Evolutionary conservation across 1,140 invertebrate genomes (phyloP), one percentile per base, ranked within the genome.

Genomic region (Nilaparvata lugens): DNA sequence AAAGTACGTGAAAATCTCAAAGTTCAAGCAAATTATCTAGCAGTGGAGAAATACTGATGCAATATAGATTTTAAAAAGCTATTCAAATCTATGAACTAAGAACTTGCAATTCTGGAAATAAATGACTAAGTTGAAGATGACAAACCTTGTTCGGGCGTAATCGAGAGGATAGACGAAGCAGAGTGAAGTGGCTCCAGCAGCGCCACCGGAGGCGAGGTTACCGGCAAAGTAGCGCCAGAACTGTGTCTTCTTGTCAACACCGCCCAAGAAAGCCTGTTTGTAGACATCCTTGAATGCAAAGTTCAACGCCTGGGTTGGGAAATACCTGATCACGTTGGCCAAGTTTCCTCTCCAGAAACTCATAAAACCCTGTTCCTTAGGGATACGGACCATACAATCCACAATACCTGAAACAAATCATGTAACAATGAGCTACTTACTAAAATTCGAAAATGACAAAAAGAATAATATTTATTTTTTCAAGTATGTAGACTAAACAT

Each of bases 91-190:
- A n/a, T n/a, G n/a, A n/a, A n/a, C n/a, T n/a, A n/a, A n/a, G n/a
- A n/a, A n/a, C n/a, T n/a, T n/a, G n/a, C n/a, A n/a, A n/a, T n/a
- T n/a, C n/a, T n/a, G n/a, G n/a, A n/a, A n/a, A n/a, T n/a, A n/a
- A n/a, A n/a, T n/a, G n/a, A n/a, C n/a, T n/a, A n/a, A n/a, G n/a
- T n/a, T n/a, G n/a, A n/a, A n/a, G n/a, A n/a, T n/a, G 9, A 35
- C 31, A 68, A 73, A 88, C 86, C 93, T 85, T 61, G 94, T 97
- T 81, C 95, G 81, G 69, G 91, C 92, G 75, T 93, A 97, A 78
- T 97, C 95, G 43, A 97, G 81, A 19, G 95, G 95, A 73, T 97
- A 97, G 54, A 97, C 94, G 70, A 97, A 95, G 75, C 89, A 93
- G 24, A 97, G 80, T 24, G 94, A 97, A 16, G 93, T 91, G 19